Evolutionary conservation across 2,888 invertebrate species (phyloP), one percentile per base, ranked within the genome.

Genomic region (Eupithecia inturbata): DNA sequence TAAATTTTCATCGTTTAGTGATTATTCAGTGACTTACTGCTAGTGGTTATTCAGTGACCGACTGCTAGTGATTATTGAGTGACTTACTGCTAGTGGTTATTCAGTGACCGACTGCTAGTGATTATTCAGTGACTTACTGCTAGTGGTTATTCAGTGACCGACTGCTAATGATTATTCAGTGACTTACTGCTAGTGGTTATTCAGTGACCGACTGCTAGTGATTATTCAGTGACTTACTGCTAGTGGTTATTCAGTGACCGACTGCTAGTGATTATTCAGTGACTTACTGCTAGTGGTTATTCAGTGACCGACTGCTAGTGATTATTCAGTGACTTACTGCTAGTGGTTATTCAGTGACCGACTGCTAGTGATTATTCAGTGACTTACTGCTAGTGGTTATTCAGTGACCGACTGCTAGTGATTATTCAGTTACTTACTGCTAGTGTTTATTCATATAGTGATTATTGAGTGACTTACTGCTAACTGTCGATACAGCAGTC

Each of bases 401-500:
- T 36, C 10, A 36, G 36, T 36, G 36, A 36, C 36, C 19, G 4
- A 96, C 96, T 91, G 96, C 95, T 0, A 96, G 36, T 36, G 7
- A 10, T 36, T 36, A 10, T 36, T 36, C 10, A 36, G 36, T 36
- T 7, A 36, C 36, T 41, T 16, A 96, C 96, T 91, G 96, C 95
- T 0, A 96, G 36, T 36, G 7, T 1, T 36, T 36, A 10, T 36
- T 36, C n/a, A n/a, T n/a, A n/a, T n/a, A n/a, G 36, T 36, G 7
- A 10, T 36, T 36, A 10, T 36, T 36, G 1, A 36, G 36, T 36
- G 36, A 36, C 36, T 41, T 16, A 96, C 96, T 91, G 96, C 95
- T 0, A 96, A 93, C 84, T 96, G 96, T 79, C 97, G 91, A 31
- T 96, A 97, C 14, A 96, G 95, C 70, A 97, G 94, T 67, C 96